phyloP scores from a whole-genome alignment of 2,797 vertebrate species.

The Trachops cirrhosus region DNA sequence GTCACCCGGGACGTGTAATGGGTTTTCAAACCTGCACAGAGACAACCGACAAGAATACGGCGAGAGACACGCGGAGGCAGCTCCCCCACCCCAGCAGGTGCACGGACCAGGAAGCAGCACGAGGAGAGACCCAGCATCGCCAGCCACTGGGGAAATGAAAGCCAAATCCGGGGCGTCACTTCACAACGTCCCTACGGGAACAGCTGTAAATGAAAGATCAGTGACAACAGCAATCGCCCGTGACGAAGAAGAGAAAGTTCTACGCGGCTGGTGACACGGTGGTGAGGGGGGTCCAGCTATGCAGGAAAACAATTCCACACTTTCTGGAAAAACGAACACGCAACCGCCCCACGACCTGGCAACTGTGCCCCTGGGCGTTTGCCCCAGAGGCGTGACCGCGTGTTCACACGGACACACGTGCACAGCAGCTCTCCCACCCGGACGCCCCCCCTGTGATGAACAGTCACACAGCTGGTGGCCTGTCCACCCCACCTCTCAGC shows the following conservation, averaged over 20 bases:
- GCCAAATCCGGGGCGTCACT: background rate
- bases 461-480: background rate
- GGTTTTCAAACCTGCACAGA: background rate
- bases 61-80: background rate
- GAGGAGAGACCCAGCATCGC: background rate
- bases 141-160: background rate
- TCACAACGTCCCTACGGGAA: background rate
- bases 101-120: no score
- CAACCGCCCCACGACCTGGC: background rate
- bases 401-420: no score
- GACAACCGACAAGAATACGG: background rate
- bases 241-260: no score
- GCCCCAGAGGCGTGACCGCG: background rate
- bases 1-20: background rate
- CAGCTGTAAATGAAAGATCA: background rate
- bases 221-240: no score
- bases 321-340: background rate
- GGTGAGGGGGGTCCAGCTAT: background rate
- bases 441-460: background rate
- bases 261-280: no score
- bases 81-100: background rate
- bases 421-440: no score
- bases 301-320: background rate
- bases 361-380: background rate
- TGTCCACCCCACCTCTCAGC: fast-evolving